These are phyloP conservation scores for Scotopteryx bipunctaria DNA, from an alignment of 2,888 invertebrate species.

Conservation along the genomic window DNA sequence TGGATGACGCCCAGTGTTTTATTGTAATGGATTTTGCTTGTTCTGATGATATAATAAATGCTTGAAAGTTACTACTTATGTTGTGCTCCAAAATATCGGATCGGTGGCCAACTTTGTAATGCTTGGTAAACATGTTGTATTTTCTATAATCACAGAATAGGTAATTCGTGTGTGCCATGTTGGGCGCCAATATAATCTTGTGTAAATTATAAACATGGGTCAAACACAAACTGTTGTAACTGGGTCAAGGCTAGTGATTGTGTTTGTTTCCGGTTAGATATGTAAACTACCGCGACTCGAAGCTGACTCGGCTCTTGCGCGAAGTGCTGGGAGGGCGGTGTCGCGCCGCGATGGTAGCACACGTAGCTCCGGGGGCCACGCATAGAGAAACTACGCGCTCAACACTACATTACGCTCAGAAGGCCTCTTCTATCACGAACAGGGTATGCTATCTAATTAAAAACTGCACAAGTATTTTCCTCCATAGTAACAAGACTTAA, in stretches of 20 bases:
- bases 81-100: no score
- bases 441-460: slow-evolving; percentile 86
- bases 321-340: slow-evolving; percentile 96
- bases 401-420: slow-evolving; percentile 96
- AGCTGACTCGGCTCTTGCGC: slow-evolving; percentile 94
- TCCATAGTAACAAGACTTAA: no score
- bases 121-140: no score
- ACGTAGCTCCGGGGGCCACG: slow-evolving; percentile 92
- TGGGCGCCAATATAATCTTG: slow-evolving; percentile 4
- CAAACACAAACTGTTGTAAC: no score
- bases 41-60: no score
- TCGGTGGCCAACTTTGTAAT: no score
- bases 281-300: slow-evolving; percentile 98
- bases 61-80: no score
- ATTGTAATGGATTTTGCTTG: no score
- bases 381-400: slow-evolving; percentile 97
- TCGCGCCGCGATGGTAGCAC: slow-evolving; percentile 98
- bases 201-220: not conserved
- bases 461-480: no score
- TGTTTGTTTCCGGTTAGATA: slow-evolving; percentile 83
- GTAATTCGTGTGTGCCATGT: not conserved
- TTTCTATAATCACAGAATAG: not conserved
- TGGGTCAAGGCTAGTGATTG: not conserved
- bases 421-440: slow-evolving; percentile 96
- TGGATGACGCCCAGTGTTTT: no score